Conservation (phyloP, 2,888 invertebrate genomes). For the Hedychridium roseum region DNA sequence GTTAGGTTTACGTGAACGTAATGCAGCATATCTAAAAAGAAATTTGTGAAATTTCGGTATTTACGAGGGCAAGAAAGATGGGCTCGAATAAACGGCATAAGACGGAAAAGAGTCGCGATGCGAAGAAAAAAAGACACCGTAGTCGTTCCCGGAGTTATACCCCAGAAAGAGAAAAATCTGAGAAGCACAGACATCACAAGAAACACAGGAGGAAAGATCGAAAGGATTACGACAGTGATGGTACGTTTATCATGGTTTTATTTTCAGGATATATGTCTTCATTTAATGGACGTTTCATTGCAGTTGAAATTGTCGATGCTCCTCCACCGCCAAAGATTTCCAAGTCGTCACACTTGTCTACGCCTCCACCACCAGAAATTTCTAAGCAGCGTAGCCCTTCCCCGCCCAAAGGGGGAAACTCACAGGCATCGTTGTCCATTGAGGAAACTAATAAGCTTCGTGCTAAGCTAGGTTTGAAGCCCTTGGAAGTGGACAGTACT, state of each 20-base stretch:
- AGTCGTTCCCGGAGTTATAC: conserved; percentile 67
- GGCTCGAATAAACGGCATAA: conserved; percentile 78
- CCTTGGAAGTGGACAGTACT: conserved; percentile 74
- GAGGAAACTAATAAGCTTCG: conserved; percentile 89
- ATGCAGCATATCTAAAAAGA: too few relatives aligned
- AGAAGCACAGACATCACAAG: conserved; percentile 62
- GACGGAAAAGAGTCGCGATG: conserved; percentile 67
- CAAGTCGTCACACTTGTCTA: conserved; percentile 49
- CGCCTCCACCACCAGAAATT: conserved; percentile 57
- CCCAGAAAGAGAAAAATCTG: conserved; percentile 55
- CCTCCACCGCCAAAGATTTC: conserved; percentile 63
- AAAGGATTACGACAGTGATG: conserved; percentile 62
- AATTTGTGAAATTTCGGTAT: too few relatives aligned
- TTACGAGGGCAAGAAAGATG: conserved; percentile 67
- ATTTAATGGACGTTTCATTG: conserved; percentile 24
- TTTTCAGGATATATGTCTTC: conserved; percentile 9
- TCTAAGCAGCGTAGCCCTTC: conserved; percentile 41
- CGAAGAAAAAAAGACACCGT: conserved; percentile 75
- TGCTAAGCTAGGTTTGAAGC: conserved; percentile 92
- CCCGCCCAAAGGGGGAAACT: conserved; percentile 54
- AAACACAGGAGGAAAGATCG: conserved; percentile 60
- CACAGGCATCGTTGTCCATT: conserved; percentile 74
- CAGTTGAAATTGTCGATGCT: conserved; percentile 60
- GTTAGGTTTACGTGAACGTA: too few relatives aligned
- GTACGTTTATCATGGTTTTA: conserved; percentile 33